A percentile compares a stretch with the other conserved stretches of the same genome.
Conservation (phyloP, 1,140 invertebrate species). For the Zaprionus ornatus region DNA sequence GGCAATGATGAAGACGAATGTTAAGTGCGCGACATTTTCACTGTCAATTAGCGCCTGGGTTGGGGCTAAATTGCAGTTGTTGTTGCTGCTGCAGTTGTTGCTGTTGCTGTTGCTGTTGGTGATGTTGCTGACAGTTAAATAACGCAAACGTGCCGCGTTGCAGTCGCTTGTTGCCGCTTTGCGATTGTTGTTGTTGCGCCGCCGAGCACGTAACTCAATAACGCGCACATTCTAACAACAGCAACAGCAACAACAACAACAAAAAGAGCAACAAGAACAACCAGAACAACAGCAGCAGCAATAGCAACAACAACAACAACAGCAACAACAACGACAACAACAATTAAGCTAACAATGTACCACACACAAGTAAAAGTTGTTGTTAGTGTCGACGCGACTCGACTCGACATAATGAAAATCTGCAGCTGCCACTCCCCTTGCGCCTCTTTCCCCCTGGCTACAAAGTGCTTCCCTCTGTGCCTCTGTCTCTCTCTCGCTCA, state of each 20-base stretch:
- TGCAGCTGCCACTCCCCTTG: constrained; percentile 21
- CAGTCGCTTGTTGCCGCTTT: constrained; percentile 59
- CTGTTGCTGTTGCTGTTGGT: constrained; percentile 36
- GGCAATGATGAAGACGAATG: constrained; percentile 73
- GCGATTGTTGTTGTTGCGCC: constrained; percentile 50
- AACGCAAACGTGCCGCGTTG: constrained; percentile 74
- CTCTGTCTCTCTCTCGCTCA: neutral
- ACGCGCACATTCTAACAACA: constrained; percentile 78
- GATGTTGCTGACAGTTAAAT: constrained; percentile 72
- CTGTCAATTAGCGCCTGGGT: constrained; percentile 69
- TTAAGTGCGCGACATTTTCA: constrained; percentile 76
- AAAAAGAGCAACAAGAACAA: constrained; percentile 44
- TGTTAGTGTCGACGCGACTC: constrained; percentile 70
- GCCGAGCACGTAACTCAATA: constrained; percentile 80
- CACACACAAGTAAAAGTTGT: constrained; percentile 77
- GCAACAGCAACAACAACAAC: constrained; percentile 33
- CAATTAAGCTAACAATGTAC: constrained; percentile 75
- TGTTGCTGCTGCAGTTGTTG: constrained; percentile 45
- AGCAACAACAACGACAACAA: constrained; percentile 63
- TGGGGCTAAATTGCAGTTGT: constrained; percentile 43
- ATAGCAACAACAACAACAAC: constrained; percentile 55
- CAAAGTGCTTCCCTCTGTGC: neutral
- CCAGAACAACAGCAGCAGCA: constrained; percentile 32
- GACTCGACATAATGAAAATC: constrained; percentile 79
- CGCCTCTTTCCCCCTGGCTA: neutral